Conservation (phyloP, 37 sponge, comb jelly and placozoan genomes). For the Amphimedon queenslandica region DNA sequence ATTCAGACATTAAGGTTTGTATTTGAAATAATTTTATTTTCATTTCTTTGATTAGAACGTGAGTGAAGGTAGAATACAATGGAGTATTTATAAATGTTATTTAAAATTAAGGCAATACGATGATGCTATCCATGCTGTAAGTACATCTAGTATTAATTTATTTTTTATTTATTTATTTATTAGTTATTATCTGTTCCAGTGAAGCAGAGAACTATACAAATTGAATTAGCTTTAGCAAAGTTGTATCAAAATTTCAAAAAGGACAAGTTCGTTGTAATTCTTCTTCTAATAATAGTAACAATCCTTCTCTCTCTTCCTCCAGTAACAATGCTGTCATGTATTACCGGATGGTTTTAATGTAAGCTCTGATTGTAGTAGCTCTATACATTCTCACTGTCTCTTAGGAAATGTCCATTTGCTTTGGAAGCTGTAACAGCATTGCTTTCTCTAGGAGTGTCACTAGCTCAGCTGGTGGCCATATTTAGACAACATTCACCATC, state of each 20-base stretch:
- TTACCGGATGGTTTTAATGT: slow-evolving; percentile 39
- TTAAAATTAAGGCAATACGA: slow-evolving; percentile 12
- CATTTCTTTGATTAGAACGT: not conserved
- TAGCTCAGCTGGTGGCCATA: not conserved
- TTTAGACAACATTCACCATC: not conserved
- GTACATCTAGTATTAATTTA: not conserved
- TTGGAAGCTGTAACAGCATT: slow-evolving; percentile 25
- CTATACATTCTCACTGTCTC: not conserved
- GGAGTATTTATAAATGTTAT: slow-evolving; percentile 40
- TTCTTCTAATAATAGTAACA: not conserved
- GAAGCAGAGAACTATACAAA: slow-evolving; percentile 5
- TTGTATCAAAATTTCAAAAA: slow-evolving; percentile 33
- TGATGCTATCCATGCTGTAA: slow-evolving; percentile 36
- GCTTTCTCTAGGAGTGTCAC: slow-evolving; percentile 24
- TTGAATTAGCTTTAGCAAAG: slow-evolving; percentile 23
- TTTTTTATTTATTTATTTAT: not conserved
- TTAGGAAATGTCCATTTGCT: slow-evolving; percentile 21
- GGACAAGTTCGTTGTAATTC: slow-evolving; percentile 18
- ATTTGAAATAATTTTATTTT: no score
- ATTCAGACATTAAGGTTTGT: not conserved
- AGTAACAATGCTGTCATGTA: slow-evolving; percentile 16
- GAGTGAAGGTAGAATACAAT: slow-evolving; percentile 19
- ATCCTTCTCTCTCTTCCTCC: not conserved
- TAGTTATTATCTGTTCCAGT: slow-evolving; percentile 22
- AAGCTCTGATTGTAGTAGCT: not conserved